Conservation (phyloP, 1,140 invertebrate species). For the Globodera rostochiensis region DNA sequence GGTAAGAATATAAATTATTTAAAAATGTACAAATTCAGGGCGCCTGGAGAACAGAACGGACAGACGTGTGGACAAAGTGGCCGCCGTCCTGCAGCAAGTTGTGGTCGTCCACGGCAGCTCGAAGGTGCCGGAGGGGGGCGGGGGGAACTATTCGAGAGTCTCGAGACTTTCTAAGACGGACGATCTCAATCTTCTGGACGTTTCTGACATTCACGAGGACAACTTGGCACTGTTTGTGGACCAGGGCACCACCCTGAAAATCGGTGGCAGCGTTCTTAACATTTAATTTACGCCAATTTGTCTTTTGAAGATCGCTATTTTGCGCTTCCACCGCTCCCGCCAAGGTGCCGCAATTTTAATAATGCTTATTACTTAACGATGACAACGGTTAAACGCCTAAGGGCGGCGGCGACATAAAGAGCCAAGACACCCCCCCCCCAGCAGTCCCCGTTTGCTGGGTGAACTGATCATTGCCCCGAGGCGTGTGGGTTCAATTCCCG, state of each 20-base stretch:
- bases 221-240: slow-evolving; percentile 49
- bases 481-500: no score
- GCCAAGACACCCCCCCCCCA: no score
- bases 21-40: slow-evolving; percentile 24
- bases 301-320: slow-evolving; percentile 42
- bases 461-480: no score
- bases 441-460: no score
- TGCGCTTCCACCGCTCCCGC: slow-evolving; percentile 44
- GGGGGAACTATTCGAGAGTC: not conserved
- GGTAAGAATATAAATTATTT: slow-evolving; percentile 6
- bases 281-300: not conserved
- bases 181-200: slow-evolving; percentile 35
- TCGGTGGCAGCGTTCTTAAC: not conserved
- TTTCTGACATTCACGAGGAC: slow-evolving; percentile 47
- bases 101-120: slow-evolving; percentile 31
- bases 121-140: not conserved
- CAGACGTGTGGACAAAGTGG: slow-evolving; percentile 42
- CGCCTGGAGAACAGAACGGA: slow-evolving; percentile 44
- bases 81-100: slow-evolving; percentile 35
- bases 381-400: no score
- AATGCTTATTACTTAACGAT: no score
- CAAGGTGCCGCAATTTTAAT: slow-evolving; percentile 33
- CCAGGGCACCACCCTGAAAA: slow-evolving; percentile 42
- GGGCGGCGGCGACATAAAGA: no score
- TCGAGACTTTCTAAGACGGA: not conserved